Evolutionary conservation across 2,113 vertebrate species (phyloP), one percentile per base, ranked within the genome.

Genomic region (Prionailurus viverrinus): DNA sequence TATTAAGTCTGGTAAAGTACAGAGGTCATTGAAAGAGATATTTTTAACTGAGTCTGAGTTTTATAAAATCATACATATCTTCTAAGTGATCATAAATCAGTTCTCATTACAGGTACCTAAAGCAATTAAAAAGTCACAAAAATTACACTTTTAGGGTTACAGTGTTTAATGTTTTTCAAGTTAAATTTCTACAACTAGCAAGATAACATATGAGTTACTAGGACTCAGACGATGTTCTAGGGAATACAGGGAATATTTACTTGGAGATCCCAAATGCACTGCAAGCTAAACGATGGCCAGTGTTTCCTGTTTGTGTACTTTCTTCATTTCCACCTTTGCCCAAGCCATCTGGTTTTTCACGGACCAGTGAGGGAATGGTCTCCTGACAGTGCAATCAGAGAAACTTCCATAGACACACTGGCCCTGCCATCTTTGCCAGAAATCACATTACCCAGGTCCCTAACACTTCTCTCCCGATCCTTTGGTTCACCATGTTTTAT

Each of bases 251-350:
- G 90, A 96, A 92, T 89, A 97, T 83, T 98, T 91, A 97, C 95
- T 99, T 98, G 0, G 99, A 51, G 51, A 99, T 99, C 63, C 99
- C 99, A 33, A 99, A 99, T 1, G 99, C 99, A 0, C 99, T 99
- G 92, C 99, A 99, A 95, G 99, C 99, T 98, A 99, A 93, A 45
- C 99, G 99, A 7, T 97, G 82, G 1, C 99, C 99, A 23, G 99
- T 99, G 1, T 99, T 99, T n/a, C 99, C 99, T 0, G 99, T 99
- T 95, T 99, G 98, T 74, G 98, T 98, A 98, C 99, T 99, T 97
- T 99, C 99, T 0, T 99, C 99, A 31, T 99, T 98, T 55, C 97
- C 99, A 80, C 99, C 99, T 99, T 97, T 99, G 81, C 99, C 99
- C 98, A 99, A 98, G 98, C 99, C 99, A 78, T 99, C 99, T 0